These are phyloP conservation scores for Ranitomeya imitator DNA, from an alignment of 2,113 vertebrate genomes.

Conservation along the genomic window DNA sequence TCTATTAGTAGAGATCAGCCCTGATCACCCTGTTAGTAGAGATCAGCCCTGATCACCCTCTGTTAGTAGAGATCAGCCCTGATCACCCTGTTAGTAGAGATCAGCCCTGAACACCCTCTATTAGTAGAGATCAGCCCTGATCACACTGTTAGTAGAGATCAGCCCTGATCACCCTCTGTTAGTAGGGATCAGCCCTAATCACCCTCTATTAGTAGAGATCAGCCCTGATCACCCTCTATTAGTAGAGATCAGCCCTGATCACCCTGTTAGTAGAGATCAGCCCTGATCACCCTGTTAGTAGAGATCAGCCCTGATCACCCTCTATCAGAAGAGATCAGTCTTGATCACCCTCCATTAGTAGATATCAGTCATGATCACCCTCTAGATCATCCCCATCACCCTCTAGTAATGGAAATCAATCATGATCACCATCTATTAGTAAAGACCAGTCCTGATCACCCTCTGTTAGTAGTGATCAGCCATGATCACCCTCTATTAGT, in stretches of 20 bases:
- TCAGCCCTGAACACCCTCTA: not conserved
- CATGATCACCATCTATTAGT: not conserved
- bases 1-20: not conserved
- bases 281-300: not conserved
- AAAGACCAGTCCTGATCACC: not conserved
- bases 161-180: not conserved
- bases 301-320: not conserved
- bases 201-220: not conserved
- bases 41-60: too few relatives aligned
- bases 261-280: not conserved
- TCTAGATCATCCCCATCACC: not conserved
- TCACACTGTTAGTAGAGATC: not conserved
- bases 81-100: too few relatives aligned
- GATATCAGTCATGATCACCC: not conserved
- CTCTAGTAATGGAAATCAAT: not conserved
- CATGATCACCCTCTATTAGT: not conserved
- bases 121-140: not conserved
- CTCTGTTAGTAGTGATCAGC: not conserved
- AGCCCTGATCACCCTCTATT: not conserved
- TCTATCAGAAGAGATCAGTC: not conserved
- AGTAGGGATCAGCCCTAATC: not conserved
- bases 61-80: not conserved
- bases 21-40: not conserved
- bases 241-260: not conserved
- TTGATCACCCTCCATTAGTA: not conserved